A percentile compares a stretch with the other conserved stretches of the same genome.
Conservation (phyloP, 2,113 vertebrate species). For the Onychorhynchus coronatus region DNA sequence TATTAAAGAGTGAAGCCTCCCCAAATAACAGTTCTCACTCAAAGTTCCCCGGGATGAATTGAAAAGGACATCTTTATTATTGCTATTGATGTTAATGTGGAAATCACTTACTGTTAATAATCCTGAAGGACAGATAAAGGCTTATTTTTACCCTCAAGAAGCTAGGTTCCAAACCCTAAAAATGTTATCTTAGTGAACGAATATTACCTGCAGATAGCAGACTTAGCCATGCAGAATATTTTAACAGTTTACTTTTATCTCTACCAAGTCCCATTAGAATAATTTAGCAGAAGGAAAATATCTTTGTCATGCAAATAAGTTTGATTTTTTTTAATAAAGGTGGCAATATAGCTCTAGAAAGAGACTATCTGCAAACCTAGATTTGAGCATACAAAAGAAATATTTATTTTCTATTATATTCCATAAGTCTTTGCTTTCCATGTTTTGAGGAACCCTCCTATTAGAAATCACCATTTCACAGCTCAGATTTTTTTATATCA, state of each 20-base stretch:
- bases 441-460: background rate
- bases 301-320: slow-evolving; percentile 37
- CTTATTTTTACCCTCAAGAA: slow-evolving; percentile 52
- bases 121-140: slow-evolving; percentile 55
- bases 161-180: slow-evolving; percentile 49
- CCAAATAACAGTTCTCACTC: slow-evolving; percentile 63
- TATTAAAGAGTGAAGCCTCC: slow-evolving; percentile 55
- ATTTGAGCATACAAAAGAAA: background rate
- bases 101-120: slow-evolving; percentile 65
- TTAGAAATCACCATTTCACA: background rate
- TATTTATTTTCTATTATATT: background rate
- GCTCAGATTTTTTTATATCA: background rate
- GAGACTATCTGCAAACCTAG: background rate
- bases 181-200: slow-evolving; percentile 47
- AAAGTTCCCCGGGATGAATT: slow-evolving; percentile 36
- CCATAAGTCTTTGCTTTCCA: background rate
- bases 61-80: slow-evolving; percentile 68
- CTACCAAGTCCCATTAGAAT: slow-evolving; percentile 15
- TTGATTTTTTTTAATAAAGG: slow-evolving; percentile 10
- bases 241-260: slow-evolving; percentile 46
- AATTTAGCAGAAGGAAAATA: slow-evolving; percentile 25
- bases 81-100: slow-evolving; percentile 64
- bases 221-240: slow-evolving; percentile 38
- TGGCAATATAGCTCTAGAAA: background rate
- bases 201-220: slow-evolving; percentile 52